phyloP scores from a whole-genome alignment of 2,888 invertebrate species.

The Phaedon cochleariae region DNA sequence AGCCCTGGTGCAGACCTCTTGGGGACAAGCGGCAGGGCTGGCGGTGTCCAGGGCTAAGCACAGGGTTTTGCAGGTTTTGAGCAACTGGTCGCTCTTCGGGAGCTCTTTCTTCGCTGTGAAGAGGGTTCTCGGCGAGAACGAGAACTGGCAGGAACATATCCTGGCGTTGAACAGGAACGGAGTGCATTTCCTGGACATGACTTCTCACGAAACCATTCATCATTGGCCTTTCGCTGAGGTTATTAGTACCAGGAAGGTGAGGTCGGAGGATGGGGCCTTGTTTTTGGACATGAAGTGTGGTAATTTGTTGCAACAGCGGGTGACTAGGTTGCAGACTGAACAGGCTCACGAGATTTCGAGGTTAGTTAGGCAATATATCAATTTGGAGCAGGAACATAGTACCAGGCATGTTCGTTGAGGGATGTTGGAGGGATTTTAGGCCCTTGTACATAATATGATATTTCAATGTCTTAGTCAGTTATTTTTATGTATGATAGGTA shows the following conservation, averaged over 20 bases:
- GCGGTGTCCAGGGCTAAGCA: constrained; percentile 86
- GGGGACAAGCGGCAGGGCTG: constrained; percentile 82
- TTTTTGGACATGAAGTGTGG: constrained; percentile 98
- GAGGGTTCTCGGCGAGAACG: constrained; percentile 75
- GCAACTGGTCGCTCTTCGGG: constrained; percentile 96
- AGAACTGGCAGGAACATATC: constrained; percentile 86
- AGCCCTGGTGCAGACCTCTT: constrained; percentile 84
- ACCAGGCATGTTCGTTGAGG: constrained; percentile 36
- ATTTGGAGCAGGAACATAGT: constrained; percentile 76
- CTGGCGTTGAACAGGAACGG: constrained; percentile 93
- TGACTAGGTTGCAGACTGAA: constrained; percentile 94
- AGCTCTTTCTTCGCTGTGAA: constrained; percentile 98
- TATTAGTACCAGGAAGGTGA: constrained; percentile 91
- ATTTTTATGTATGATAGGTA: constrained; percentile 25
- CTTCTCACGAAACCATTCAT: constrained; percentile 91
- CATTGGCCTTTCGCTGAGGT: constrained; percentile 96
- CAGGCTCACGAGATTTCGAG: constrained; percentile 97
- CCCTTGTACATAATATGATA: not conserved
- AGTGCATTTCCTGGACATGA: constrained; percentile 91
- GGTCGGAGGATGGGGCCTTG: constrained; percentile 90
- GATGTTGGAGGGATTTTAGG: constrained; percentile 5
- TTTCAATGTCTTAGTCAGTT: constrained; percentile 11
- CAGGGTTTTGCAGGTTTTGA: constrained; percentile 81
- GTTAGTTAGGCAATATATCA: constrained; percentile 95
- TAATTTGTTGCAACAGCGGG: constrained; percentile 93